phyloP scores from a whole-genome alignment of 2,113 vertebrate species.

The Cryptotis parvus region DNA sequence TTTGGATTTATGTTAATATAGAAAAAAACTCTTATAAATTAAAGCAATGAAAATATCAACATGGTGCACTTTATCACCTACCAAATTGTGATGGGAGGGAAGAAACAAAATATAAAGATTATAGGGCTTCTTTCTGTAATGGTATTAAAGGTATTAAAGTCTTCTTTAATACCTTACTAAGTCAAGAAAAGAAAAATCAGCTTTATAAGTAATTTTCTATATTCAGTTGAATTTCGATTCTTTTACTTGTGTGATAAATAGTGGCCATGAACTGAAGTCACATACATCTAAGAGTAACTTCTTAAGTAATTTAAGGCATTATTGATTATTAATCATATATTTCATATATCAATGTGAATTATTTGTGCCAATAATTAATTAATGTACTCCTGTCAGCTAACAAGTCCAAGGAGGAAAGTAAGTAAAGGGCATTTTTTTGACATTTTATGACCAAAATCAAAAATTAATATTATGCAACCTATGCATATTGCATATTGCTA shows the following conservation, averaged over 20 bases:
- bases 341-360: not conserved
- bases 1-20: conserved; percentile 48
- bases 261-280: not conserved
- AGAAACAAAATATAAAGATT: not conserved
- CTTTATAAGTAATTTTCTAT: not conserved
- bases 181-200: not conserved
- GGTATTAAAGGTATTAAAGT: too few relatives aligned
- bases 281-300: not conserved
- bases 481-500: not conserved
- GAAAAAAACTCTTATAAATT: conserved; percentile 67
- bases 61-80: not conserved
- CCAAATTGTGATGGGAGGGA: not conserved
- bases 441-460: not conserved
- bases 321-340: not conserved
- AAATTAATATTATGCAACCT: not conserved
- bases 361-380: not conserved
- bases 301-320: not conserved
- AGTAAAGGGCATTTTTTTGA: not conserved
- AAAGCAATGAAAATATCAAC: conserved; percentile 68
- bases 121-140: conserved; percentile 21
- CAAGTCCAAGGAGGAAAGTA: not conserved
- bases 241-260: not conserved
- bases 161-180: conserved; percentile 39
- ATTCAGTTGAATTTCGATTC: conserved; percentile 12
- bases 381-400: not conserved